Conservation (phyloP, 2,113 vertebrate species). For the Bos javanicus region DNA sequence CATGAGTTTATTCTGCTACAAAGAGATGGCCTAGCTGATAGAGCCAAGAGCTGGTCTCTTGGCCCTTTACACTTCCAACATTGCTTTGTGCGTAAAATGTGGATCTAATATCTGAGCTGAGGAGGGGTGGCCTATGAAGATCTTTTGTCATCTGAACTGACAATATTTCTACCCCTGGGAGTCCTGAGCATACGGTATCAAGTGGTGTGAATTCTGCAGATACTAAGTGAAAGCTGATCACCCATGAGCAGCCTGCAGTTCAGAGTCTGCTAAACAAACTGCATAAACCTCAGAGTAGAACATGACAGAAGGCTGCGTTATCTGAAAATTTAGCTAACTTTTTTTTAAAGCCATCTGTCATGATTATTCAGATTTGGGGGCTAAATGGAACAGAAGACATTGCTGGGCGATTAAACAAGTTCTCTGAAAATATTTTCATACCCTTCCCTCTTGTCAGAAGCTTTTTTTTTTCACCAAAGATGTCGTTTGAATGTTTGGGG, state of each 20-base stretch:
- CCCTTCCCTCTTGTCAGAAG: conserved; percentile 60
- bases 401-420: conserved; percentile 55
- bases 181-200: conserved; percentile 16
- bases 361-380: conserved; percentile 70
- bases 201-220: conserved; percentile 37
- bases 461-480: conserved; percentile 7
- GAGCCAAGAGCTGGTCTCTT: background rate
- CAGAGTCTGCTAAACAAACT: conserved; percentile 44
- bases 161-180: background rate
- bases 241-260: conserved; percentile 22
- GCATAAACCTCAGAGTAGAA: conserved; percentile 45
- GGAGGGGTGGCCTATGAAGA: background rate
- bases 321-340: conserved; percentile 71
- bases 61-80: background rate
- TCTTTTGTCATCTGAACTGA: conserved; percentile 43
- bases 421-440: conserved; percentile 74
- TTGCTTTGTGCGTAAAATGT: background rate
- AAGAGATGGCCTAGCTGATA: conserved; percentile 32
- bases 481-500: background rate
- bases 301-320: conserved; percentile 72
- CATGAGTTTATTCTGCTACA: conserved; percentile 41
- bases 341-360: conserved; percentile 73
- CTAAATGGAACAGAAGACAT: conserved; percentile 62
- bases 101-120: background rate
- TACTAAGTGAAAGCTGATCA: conserved; percentile 51